These are phyloP conservation scores for Smithornis capensis DNA, from an alignment of 2,113 vertebrate genomes.

Conservation along the genomic window DNA sequence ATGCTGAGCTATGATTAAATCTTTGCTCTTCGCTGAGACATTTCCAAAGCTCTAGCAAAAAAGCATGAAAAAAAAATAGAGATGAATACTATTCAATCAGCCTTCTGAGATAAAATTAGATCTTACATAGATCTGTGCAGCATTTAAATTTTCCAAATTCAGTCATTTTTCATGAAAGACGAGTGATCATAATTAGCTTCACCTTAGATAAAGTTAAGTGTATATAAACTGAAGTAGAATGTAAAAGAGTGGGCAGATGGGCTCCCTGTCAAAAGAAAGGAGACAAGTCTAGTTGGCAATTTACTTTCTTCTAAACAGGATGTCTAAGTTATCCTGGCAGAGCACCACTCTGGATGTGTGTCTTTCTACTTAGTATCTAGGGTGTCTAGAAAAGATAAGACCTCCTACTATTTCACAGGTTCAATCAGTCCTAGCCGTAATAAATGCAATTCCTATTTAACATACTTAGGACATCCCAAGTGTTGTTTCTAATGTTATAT, in stretches of 20 bases:
- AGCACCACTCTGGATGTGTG: background rate
- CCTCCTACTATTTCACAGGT: background rate
- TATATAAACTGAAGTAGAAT: background rate
- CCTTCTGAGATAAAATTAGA: background rate
- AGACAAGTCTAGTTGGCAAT: background rate
- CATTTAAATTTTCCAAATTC: background rate
- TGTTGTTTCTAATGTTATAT: background rate
- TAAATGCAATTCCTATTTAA: background rate
- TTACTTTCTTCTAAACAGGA: background rate
- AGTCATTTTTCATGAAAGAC: background rate
- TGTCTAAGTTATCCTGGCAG: background rate
- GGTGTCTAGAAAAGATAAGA: background rate
- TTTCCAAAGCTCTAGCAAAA: background rate
- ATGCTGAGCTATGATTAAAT: background rate
- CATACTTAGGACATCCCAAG: background rate
- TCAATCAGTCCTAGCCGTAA: background rate
- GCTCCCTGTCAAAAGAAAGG: background rate
- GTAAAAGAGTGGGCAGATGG: background rate
- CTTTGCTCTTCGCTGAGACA: background rate
- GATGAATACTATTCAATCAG: background rate
- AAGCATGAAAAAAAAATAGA: background rate
- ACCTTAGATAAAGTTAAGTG: background rate
- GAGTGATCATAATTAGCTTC: background rate
- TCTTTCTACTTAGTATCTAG: background rate
- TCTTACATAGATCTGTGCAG: background rate